Conservation (phyloP, 2,888 invertebrate genomes). For the Temnothorax unifasciatus region DNA sequence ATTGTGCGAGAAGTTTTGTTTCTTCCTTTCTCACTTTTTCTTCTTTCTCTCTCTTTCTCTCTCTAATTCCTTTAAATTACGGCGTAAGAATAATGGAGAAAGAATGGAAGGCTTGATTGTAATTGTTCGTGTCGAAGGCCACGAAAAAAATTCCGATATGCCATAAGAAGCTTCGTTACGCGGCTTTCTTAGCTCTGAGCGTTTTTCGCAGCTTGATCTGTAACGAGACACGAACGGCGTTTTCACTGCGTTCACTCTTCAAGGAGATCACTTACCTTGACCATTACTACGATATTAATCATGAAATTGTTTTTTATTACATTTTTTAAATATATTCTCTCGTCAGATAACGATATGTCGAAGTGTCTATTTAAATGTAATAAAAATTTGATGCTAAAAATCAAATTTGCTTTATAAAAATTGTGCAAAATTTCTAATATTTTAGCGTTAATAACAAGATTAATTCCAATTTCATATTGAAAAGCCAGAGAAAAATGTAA, state of each 20-base stretch:
- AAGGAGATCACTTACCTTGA: conserved; percentile 63
- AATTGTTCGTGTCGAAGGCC: conserved; percentile 47
- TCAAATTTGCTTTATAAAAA: background rate
- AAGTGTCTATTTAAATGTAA: background rate
- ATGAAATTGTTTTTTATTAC: conserved; percentile 12
- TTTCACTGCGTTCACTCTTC: conserved; percentile 46
- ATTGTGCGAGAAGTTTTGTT: background rate
- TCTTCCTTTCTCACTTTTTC: background rate
- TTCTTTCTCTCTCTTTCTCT: too few relatives aligned
- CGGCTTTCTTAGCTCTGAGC: conserved; percentile 34
- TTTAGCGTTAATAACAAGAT: background rate
- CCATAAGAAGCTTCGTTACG: conserved; percentile 47
- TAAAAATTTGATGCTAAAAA: background rate
- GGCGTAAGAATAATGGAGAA: background rate
- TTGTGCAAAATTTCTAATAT: background rate
- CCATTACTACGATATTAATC: conserved; percentile 54
- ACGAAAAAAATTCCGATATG: conserved; percentile 38
- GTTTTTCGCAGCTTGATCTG: conserved; percentile 37
- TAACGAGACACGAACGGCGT: conserved; percentile 30
- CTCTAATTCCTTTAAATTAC: conserved; percentile 33
- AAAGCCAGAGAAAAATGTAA: background rate
- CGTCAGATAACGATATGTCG: background rate
- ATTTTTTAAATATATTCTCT: background rate
- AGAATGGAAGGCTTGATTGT: conserved; percentile 37
- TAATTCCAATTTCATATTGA: background rate